Evolutionary conservation across 64 coral and sea anemone genomes (phyloP), one percentile per base, ranked within the genome.

Genomic region (Hydrozoanthus tunicans): DNA sequence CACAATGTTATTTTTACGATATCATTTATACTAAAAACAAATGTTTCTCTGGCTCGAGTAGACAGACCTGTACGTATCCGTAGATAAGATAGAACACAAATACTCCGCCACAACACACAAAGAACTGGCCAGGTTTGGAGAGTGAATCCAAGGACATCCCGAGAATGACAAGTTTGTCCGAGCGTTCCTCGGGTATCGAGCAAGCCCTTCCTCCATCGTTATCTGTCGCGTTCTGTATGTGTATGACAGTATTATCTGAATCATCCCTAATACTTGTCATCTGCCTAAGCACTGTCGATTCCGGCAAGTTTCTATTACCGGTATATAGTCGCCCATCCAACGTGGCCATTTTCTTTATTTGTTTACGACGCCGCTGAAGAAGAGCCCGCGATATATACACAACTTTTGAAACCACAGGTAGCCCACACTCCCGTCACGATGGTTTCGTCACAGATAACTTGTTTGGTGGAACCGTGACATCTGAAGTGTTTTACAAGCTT

Each of bases 1-100:
- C 32, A 43, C 32, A 43, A 43, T 43, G 32, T 43, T 43, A 43
- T 43, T 43, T 43, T 43, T 43, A 43, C 32, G 32, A 43, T 43
- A 43, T 43, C 32, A 43, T 43, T 43, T 1, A 43, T 43, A 43
- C 32, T 43, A 43, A 43, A 43, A 43, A 43, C 32, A 43, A 43
- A 0, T 43, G 32, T 43, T 43, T 43, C 32, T 43, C 32, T 43
- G 32, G 32, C 32, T 43, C 32, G 32, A 2, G 32, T 43, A 43
- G 32, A 56, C 74, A 67, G 53, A 99, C 97, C 85, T 99, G 97
- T 59, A 99, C 94, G 81, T 99, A 96, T 62, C 97, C 97, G 89
- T 99, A 99, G 23, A 99, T 89, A 4, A 99, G 92, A 92, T 99
- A 99, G 90, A 95, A 99, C 54, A 96, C 13, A 24, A 99, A 92